phyloP scores from a whole-genome alignment of 2,113 vertebrate genomes.

The Pollimyrus isidori region DNA sequence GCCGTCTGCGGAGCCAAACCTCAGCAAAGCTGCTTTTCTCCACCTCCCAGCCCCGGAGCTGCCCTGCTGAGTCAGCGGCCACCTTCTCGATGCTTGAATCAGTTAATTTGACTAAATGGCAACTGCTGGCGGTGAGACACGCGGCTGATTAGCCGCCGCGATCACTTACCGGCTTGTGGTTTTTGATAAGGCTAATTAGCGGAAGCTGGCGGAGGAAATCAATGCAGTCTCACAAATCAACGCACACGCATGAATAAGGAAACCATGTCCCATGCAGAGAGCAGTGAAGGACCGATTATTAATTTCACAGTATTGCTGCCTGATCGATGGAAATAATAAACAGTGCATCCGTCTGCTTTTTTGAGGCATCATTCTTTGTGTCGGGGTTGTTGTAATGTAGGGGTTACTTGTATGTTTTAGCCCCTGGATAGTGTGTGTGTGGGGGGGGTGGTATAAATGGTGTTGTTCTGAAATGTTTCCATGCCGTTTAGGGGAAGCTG shows the following conservation, averaged over 20 bases:
- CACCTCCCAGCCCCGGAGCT: background rate
- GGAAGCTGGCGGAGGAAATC: conserved; percentile 43
- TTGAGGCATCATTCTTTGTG: background rate
- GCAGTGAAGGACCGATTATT: background rate
- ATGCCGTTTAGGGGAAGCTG: background rate
- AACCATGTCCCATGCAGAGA: background rate
- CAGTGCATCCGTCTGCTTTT: background rate
- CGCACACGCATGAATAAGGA: background rate
- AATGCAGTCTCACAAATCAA: background rate
- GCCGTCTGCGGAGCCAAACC: background rate
- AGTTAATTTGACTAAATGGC: conserved; percentile 62
- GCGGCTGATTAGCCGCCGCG: conserved; percentile 47
- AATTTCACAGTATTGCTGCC: background rate
- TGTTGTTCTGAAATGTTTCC: background rate
- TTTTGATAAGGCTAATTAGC: conserved; percentile 66
- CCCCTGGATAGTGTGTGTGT: background rate
- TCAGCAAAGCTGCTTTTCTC: background rate
- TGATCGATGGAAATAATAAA: background rate
- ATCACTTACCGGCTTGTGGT: conserved; percentile 53
- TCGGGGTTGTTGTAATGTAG: too few species aligned
- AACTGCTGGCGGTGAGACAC: conserved; percentile 46
- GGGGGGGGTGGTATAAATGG: background rate
- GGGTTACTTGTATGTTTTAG: background rate
- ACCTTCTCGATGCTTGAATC: conserved; percentile 43
- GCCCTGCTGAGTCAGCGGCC: background rate